Conservation (phyloP, 2,113 vertebrate genomes). For the Corythoichthys haematopterus region DNA sequence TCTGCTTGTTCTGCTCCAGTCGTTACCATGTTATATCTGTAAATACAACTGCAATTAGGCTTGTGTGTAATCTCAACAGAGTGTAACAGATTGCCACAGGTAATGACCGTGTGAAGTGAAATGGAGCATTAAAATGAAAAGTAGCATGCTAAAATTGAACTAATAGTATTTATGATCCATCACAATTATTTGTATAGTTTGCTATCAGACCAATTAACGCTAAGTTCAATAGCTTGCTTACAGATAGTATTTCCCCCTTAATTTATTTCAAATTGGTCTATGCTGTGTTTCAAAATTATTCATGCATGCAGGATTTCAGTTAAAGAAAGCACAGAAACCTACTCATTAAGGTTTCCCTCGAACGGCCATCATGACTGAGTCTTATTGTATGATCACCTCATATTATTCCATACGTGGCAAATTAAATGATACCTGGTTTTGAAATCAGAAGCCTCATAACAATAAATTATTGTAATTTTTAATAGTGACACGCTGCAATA, state of each 20-base stretch:
- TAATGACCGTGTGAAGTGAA: conserved; percentile 52
- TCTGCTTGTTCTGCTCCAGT: conserved; percentile 56
- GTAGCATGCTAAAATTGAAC: conserved; percentile 49
- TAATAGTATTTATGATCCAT: conserved; percentile 53
- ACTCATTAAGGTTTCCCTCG: no score
- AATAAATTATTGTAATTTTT: no score
- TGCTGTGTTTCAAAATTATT: background rate
- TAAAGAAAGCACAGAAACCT: background rate
- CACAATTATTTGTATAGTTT: conserved; percentile 49
- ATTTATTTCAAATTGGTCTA: background rate
- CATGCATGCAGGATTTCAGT: background rate
- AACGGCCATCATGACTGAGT: no score
- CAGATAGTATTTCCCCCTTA: background rate
- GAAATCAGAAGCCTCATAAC: no score
- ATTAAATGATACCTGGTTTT: no score
- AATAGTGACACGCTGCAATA: no score
- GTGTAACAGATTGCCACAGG: conserved; percentile 64
- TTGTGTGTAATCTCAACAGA: conserved; percentile 49
- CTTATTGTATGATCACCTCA: no score
- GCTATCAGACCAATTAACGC: conserved; percentile 20
- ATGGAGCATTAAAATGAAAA: conserved; percentile 60
- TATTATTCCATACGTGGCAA: no score
- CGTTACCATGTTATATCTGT: conserved; percentile 60
- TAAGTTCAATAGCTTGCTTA: conserved; percentile 16
- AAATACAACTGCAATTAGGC: conserved; percentile 66